Evolutionary conservation across 2,797 vertebrate species (phyloP).

Genomic region (Pseudotriccus pelzelni): DNA sequence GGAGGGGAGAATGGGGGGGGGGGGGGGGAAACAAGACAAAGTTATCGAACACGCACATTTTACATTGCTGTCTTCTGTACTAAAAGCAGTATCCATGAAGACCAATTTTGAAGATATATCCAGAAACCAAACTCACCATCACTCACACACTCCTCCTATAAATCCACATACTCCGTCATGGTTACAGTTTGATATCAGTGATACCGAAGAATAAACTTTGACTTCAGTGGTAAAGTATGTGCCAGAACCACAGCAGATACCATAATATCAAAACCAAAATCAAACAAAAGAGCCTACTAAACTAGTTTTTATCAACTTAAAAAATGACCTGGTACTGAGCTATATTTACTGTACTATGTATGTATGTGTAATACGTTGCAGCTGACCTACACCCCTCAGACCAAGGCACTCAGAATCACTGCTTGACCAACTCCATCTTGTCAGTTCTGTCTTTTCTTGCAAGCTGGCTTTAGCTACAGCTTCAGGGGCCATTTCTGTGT

Average conservation of each 20-base stretch:
- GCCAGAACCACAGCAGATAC: neutral
- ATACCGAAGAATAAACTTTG: conserved; percentile 31
- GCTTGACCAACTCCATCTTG: neutral
- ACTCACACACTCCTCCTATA: neutral
- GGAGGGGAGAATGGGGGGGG: conserved; percentile 4
- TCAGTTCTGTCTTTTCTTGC: neutral
- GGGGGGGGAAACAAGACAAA: conserved; percentile 28
- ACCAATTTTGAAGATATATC: conserved; percentile 8
- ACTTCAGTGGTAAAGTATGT: conserved; percentile 17
- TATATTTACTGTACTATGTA: neutral
- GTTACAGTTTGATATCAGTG: neutral
- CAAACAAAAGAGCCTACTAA: conserved; percentile 9
- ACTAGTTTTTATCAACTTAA: neutral
- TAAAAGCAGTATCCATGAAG: neutral
- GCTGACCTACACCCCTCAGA: neutral
- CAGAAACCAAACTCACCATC: neutral
- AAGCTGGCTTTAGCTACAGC: neutral
- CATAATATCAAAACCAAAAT: neutral
- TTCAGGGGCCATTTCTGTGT: neutral
- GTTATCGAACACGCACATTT: conserved; percentile 11
- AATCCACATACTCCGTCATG: neutral
- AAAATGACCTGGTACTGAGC: neutral
- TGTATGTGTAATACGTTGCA: neutral
- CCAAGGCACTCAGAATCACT: neutral
- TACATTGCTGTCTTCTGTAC: conserved; percentile 13